Conservation (phyloP, 2,113 vertebrate genomes). For the Corythaixoides concolor region DNA sequence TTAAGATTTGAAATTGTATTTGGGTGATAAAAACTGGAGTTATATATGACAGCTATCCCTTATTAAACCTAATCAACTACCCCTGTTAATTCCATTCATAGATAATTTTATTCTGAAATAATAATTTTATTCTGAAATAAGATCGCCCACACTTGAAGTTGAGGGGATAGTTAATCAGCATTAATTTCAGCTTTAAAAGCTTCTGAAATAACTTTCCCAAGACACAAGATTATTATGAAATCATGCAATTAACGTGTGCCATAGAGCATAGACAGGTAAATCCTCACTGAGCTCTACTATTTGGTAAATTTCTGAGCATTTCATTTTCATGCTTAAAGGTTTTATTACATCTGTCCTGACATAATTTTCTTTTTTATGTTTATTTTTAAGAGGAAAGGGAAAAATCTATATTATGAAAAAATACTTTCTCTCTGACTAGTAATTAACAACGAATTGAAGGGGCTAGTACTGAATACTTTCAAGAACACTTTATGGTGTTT, state of each 20-base stretch:
- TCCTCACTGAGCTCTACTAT: not conserved
- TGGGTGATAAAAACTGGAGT: not conserved
- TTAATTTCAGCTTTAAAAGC: not conserved
- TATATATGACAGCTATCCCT: not conserved
- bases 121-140: conserved; percentile 22
- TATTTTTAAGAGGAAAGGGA: not conserved
- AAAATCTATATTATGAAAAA: not conserved
- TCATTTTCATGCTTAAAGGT: not conserved
- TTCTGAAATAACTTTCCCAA: not conserved
- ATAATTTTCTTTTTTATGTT: not conserved
- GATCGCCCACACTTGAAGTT: not conserved
- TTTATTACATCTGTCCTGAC: not conserved
- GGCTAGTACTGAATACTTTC: not conserved
- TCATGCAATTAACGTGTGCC: not conserved
- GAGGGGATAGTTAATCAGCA: conserved; percentile 3
- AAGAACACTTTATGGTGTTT: not conserved
- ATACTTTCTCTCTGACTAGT: not conserved
- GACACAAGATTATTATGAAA: not conserved
- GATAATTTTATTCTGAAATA: conserved; percentile 19
- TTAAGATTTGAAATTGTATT: not conserved
- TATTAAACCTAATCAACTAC: conserved; percentile 13
- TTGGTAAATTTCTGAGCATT: not conserved
- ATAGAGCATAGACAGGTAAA: not conserved
- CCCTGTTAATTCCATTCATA: not conserved
- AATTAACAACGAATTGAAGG: not conserved